Evolutionary conservation across 2,797 vertebrate species (phyloP).

Genomic region (Eulemur rubriventer): DNA sequence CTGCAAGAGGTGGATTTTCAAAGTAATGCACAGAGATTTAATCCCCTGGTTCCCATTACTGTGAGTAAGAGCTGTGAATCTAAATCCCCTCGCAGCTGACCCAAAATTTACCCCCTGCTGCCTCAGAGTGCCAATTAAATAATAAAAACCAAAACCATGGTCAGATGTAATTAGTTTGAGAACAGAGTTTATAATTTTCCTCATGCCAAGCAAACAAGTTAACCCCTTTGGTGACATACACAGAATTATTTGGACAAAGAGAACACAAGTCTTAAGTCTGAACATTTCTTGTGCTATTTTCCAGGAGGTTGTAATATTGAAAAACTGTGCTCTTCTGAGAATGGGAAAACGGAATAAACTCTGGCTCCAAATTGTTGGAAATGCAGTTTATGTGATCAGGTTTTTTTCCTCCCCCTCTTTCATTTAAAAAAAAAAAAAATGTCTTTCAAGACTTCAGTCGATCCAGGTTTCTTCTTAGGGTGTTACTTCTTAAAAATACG

Average conservation of each 20-base stretch:
- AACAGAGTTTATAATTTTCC: slow-evolving; percentile 41
- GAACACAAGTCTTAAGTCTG: slow-evolving; percentile 35
- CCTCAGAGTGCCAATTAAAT: slow-evolving; percentile 59
- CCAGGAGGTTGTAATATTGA: neutral
- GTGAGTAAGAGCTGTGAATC: slow-evolving; percentile 25
- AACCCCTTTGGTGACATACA: slow-evolving; percentile 8
- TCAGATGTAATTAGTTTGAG: slow-evolving; percentile 60
- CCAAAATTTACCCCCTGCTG: slow-evolving; percentile 37
- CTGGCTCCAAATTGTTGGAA: neutral
- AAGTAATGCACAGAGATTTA: slow-evolving; percentile 34
- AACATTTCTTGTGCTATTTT: slow-evolving; percentile 44
- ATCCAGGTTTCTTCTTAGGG: neutral
- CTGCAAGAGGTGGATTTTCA: slow-evolving; percentile 43
- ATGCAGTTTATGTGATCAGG: neutral
- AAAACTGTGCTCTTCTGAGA: slow-evolving; percentile 36
- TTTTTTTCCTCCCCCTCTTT: neutral
- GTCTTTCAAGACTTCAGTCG: neutral
- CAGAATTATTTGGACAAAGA: slow-evolving; percentile 44
- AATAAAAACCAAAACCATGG: slow-evolving; percentile 58
- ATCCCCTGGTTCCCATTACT: slow-evolving; percentile 47
- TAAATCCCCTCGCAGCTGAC: neutral
- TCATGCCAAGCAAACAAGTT: slow-evolving; percentile 29
- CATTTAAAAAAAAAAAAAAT: neutral
- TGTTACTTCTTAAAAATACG: slow-evolving; percentile 9
- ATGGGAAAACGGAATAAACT: slow-evolving; percentile 6